phyloP scores from a whole-genome alignment of 2,113 vertebrate genomes.

The Symphodus melops region DNA sequence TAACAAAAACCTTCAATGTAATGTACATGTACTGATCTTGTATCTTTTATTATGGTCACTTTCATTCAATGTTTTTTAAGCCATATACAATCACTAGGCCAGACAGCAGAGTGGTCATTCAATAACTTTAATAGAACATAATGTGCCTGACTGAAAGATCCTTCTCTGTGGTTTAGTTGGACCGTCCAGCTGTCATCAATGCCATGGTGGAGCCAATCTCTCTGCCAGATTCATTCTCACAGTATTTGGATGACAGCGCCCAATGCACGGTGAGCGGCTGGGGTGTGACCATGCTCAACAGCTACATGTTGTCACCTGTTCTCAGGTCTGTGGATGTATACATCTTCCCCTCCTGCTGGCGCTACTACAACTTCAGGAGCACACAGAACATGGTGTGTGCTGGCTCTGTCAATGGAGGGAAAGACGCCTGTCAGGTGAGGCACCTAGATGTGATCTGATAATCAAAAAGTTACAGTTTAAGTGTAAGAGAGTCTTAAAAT shows the following conservation, averaged over 20 bases:
- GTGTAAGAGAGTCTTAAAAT: neutral
- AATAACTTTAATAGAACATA: too few species aligned
- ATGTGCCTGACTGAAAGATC: too few species aligned
- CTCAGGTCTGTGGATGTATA: conserved; percentile 79
- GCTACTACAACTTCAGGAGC: conserved; percentile 80
- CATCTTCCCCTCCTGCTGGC: conserved; percentile 75
- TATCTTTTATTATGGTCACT: too few species aligned
- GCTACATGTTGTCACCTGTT: conserved; percentile 71
- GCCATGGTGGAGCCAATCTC: conserved; percentile 35
- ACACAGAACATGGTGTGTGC: conserved; percentile 85
- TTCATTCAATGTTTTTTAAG: too few species aligned
- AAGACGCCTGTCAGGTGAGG: conserved; percentile 83
- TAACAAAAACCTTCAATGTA: too few species aligned
- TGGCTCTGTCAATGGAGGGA: conserved; percentile 75
- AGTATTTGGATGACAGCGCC: conserved; percentile 16
- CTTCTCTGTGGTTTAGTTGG: conserved; percentile 68
- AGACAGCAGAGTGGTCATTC: too few species aligned
- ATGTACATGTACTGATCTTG: too few species aligned
- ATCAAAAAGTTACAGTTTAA: neutral
- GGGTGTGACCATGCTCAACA: conserved; percentile 79
- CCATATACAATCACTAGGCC: too few species aligned
- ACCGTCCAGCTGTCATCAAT: conserved; percentile 71
- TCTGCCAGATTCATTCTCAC: conserved; percentile 42
- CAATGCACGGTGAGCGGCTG: conserved; percentile 83
- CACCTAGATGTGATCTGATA: neutral